Conservation (phyloP, 2,888 invertebrate genomes). For the Trichopria drosophilae region DNA sequence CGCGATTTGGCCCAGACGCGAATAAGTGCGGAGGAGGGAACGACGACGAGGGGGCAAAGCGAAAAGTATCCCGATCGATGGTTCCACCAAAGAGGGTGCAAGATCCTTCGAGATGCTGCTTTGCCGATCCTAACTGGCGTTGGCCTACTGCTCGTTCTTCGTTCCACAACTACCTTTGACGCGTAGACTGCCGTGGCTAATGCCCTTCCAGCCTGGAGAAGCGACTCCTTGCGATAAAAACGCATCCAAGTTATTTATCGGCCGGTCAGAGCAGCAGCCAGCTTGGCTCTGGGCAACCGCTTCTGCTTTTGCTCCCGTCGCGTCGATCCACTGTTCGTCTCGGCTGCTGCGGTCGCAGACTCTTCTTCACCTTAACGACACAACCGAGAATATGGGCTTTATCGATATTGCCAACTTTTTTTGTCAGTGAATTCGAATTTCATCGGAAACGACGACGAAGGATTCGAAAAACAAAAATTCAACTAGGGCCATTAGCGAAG, state of each 20-base stretch:
- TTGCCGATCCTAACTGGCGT: slow-evolving; percentile 19
- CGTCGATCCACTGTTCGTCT: slow-evolving; percentile 1
- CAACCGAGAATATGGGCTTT: no score
- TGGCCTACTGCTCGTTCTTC: slow-evolving; percentile 21
- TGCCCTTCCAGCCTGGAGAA: slow-evolving; percentile 30
- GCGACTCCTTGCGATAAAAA: slow-evolving; percentile 42
- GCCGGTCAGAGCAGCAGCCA: slow-evolving; percentile 41
- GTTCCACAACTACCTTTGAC: slow-evolving; percentile 16
- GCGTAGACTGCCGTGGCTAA: slow-evolving; percentile 17
- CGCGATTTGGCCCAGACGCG: slow-evolving; percentile 28
- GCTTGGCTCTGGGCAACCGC: slow-evolving; percentile 33
- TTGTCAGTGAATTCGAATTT: no score
- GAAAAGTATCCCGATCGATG: slow-evolving; percentile 16
- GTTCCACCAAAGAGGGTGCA: slow-evolving; percentile 24
- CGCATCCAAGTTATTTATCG: slow-evolving; percentile 48
- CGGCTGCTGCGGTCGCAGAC: not conserved
- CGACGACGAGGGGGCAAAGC: slow-evolving; percentile 24
- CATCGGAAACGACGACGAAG: no score
- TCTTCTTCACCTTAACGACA: slow-evolving; percentile 12
- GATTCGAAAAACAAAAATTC: no score
- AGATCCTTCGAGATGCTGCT: slow-evolving; percentile 12
- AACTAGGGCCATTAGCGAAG: no score
- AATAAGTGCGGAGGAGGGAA: slow-evolving; percentile 11
- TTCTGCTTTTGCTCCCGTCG: slow-evolving; percentile 18
- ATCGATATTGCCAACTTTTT: no score